Percentiles rank a stretch among this genome's conserved stretches.
phyloP scores from a whole-genome alignment of 1,140 invertebrate species.

The Aricia agestis region DNA sequence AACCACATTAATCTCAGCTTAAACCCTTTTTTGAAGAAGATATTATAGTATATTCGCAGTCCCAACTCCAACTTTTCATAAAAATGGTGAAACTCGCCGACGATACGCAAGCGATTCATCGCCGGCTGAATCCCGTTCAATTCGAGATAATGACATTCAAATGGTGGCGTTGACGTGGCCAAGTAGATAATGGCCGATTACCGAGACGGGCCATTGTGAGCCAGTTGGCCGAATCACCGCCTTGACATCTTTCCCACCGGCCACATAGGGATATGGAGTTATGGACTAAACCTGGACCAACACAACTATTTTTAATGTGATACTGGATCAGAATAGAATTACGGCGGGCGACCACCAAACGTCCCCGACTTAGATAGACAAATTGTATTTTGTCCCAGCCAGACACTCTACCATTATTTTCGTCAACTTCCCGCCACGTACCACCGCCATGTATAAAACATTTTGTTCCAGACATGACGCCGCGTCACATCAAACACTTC shows the following conservation, averaged over 20 bases:
- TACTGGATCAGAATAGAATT: not conserved
- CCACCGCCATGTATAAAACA: conserved; percentile 41
- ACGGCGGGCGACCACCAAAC: conserved; percentile 26
- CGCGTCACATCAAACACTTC: not conserved
- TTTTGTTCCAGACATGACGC: conserved; percentile 33
- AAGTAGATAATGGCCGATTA: conserved; percentile 14
- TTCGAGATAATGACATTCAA: conserved; percentile 6
- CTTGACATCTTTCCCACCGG: conserved; percentile 12
- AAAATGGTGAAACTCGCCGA: not conserved
- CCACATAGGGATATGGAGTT: not conserved
- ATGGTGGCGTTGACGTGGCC: conserved; percentile 6
- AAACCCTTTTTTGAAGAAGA: too few species aligned
- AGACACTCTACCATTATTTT: conserved; percentile 32
- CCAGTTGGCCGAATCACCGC: conserved; percentile 8
- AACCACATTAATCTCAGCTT: too few species aligned
- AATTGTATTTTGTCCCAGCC: conserved; percentile 41
- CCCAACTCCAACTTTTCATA: too few species aligned
- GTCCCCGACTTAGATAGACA: conserved; percentile 30
- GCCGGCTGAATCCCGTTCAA: conserved; percentile 13
- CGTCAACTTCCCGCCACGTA: conserved; percentile 46
- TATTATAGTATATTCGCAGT: too few species aligned
- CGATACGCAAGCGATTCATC: not conserved
- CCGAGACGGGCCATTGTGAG: not conserved
- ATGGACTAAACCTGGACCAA: not conserved
- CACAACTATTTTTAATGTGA: not conserved